These are phyloP conservation scores for Darevskia mixta DNA, from an alignment of 2,797 vertebrate genomes.

Conservation along the genomic window DNA sequence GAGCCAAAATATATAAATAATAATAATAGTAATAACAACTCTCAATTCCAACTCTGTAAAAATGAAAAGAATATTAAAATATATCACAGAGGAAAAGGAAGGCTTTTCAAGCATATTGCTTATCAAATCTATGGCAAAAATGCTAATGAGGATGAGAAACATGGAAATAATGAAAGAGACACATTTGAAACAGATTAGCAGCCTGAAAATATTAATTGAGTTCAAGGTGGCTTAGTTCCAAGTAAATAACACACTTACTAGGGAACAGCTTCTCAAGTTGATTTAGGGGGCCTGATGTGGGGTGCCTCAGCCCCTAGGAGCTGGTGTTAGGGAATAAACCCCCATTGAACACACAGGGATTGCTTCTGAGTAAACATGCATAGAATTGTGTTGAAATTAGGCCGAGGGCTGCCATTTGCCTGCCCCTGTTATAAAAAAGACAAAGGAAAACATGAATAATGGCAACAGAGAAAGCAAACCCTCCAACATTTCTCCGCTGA, in stretches of 20 bases:
- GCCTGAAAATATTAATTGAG: background rate
- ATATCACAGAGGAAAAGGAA: background rate
- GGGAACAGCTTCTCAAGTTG: too few relatives aligned
- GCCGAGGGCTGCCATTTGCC: too few relatives aligned
- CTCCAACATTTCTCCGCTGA: too few relatives aligned
- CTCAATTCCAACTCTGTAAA: background rate
- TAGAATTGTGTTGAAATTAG: too few relatives aligned
- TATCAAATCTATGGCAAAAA: background rate
- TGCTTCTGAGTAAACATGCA: too few relatives aligned
- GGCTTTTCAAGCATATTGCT: background rate
- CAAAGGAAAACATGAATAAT: too few relatives aligned
- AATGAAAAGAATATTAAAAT: background rate
- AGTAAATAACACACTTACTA: background rate
- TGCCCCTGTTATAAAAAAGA: too few relatives aligned
- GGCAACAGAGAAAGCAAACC: too few relatives aligned
- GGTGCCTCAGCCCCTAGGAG: too few relatives aligned
- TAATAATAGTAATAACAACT: background rate
- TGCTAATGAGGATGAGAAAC: background rate
- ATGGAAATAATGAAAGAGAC: background rate
- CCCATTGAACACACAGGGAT: too few relatives aligned
- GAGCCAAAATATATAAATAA: constrained; percentile 19
- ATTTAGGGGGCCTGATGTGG: too few relatives aligned
- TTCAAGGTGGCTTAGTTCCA: background rate
- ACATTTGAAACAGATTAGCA: background rate
- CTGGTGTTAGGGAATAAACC: too few relatives aligned